Base-by-base conservation (phyloP, 2,113 vertebrate genomes). In the Meriones unguiculatus region DNA sequence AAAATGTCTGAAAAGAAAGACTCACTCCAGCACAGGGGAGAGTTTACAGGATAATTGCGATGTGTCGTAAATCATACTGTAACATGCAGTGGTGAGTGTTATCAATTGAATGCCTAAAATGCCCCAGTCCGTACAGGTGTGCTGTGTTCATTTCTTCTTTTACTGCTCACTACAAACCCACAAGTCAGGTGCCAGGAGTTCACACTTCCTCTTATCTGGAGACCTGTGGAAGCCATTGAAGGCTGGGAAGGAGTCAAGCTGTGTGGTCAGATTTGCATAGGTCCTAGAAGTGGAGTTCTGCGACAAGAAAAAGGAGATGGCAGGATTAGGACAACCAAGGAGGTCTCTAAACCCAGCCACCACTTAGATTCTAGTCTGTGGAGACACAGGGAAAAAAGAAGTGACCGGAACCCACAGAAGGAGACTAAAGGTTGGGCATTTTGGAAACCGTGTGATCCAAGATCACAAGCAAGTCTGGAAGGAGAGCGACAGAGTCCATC, bases 71-170 rank as follows among this genome's bases (percentile, higher is more conserved):
- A 89, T 89, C 52, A 72, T 70, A 96, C 87, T 69, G 50, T 57
- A 64, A 65, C 75, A 62, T 94, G 15, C 81, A 81, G 92, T 81
- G 78, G 65, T 59, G 54, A 62, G 38, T 87, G 4, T 80, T 88
- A 84, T 87, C 94, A 76, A 93, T 38, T 91, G 86, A 89, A 91
- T 54, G 32, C 73, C 76, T 78, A 41, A 96, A 94, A 89, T 78
- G 69, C 57, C 62, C 57, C 65, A 93, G 78, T 67, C 91, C 35
- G 25, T 17, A 8, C 15, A 72, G 50, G 50, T 86, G 95, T 54
- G 88, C 92, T 73, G 35, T 52, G 12, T 41, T 28, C 57, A 30
- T 93, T 90, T 24, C 77, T 50, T 86, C 84, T 67, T 75, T 89
- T 89, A 65, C 28, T 46, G 76, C 93, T 93, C 72, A 52, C 59